phyloP scores from a whole-genome alignment of 2,797 vertebrate species.

The Chloroceryle inda region DNA sequence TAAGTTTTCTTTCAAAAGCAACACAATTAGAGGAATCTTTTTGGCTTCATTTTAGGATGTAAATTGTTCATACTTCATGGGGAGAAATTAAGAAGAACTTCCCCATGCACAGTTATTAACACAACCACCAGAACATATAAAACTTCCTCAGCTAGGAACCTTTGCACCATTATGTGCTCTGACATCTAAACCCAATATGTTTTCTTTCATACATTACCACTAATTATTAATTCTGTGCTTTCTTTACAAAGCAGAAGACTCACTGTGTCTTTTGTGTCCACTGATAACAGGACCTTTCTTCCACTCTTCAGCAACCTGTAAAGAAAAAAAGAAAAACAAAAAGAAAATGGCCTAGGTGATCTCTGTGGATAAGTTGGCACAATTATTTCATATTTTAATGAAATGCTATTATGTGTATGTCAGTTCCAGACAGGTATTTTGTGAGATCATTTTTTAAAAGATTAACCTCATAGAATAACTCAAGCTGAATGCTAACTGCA shows the following conservation, averaged over 20 bases:
- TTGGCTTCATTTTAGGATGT: background rate
- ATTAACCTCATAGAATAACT: background rate
- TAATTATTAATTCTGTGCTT: background rate
- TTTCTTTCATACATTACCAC: background rate
- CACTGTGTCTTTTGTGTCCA: background rate
- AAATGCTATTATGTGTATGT: background rate
- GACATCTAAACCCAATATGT: background rate
- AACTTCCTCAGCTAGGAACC: background rate
- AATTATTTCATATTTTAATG: background rate
- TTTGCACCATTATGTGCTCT: background rate
- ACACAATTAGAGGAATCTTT: background rate
- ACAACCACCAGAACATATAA: background rate
- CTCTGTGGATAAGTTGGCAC: background rate
- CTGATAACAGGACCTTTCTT: background rate
- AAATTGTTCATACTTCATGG: background rate
- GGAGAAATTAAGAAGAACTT: background rate
- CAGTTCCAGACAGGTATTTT: background rate
- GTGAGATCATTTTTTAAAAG: background rate
- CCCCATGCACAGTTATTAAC: background rate
- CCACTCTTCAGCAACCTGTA: background rate
- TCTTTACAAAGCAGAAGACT: background rate
- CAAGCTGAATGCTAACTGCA: background rate
- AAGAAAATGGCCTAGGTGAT: background rate
- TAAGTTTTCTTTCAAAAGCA: slow-evolving; percentile 9
- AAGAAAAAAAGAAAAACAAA: background rate